phyloP scores from a whole-genome alignment of 2,888 invertebrate genomes.

The Magallana nippona region DNA sequence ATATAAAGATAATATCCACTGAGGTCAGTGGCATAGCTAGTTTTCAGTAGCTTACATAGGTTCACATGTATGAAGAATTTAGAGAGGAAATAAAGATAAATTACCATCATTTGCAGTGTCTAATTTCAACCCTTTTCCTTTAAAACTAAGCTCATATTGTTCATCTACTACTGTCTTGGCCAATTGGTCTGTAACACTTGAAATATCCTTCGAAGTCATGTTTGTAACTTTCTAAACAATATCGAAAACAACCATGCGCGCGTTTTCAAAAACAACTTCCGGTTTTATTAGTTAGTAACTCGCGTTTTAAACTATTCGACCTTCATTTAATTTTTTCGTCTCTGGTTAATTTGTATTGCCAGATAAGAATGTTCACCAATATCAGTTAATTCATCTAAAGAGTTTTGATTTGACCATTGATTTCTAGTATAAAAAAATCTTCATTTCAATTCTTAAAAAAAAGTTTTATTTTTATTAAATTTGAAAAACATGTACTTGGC shows the following conservation, averaged over 20 bases:
- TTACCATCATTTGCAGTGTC: conserved; percentile 90
- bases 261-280: conserved; percentile 37
- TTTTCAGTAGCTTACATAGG: too few species aligned
- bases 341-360: too few species aligned
- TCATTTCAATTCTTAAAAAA: too few species aligned
- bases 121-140: conserved; percentile 89
- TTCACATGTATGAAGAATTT: background rate
- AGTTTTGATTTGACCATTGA: too few species aligned
- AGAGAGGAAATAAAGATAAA: conserved; percentile 50
- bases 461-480: too few species aligned
- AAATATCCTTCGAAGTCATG: conserved; percentile 63
- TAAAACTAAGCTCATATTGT: conserved; percentile 86
- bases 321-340: too few species aligned
- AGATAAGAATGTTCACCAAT: too few species aligned
- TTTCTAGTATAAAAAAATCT: too few species aligned
- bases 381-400: too few species aligned
- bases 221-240: conserved; percentile 26
- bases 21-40: too few species aligned
- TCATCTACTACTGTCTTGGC: conserved; percentile 72
- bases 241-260: conserved; percentile 34
- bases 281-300: conserved; percentile 6
- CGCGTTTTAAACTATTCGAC: background rate
- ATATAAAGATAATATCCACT: too few species aligned
- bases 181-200: conserved; percentile 70
- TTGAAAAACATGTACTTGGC: too few species aligned